These are phyloP conservation scores for Asarcornis scutulata DNA, from an alignment of 2,113 vertebrate species.

Conservation along the genomic window DNA sequence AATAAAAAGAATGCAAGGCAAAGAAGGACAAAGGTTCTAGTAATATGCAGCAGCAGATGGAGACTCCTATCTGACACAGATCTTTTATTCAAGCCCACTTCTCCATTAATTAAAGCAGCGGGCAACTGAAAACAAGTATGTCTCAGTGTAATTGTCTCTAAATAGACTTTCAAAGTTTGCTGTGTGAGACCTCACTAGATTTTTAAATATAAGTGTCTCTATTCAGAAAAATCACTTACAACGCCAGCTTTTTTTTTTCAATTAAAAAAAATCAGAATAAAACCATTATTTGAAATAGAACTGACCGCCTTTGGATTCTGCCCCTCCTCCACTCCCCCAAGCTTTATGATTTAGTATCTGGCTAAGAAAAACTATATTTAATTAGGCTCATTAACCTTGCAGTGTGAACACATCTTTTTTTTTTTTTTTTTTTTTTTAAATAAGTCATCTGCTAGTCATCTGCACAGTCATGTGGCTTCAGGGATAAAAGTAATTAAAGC, in stretches of 20 bases:
- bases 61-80: constrained; percentile 42
- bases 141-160: constrained; percentile 9
- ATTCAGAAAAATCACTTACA: constrained; percentile 17
- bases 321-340: not conserved
- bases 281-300: constrained; percentile 43
- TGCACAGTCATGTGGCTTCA: constrained; percentile 73
- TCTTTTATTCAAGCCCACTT: constrained; percentile 42
- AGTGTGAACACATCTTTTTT: constrained; percentile 63
- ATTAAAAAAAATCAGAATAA: constrained; percentile 44
- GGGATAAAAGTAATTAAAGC: constrained; percentile 75
- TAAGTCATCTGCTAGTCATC: constrained; percentile 76
- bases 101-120: constrained; percentile 57
- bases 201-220: constrained; percentile 15
- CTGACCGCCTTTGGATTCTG: constrained; percentile 2
- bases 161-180: constrained; percentile 46
- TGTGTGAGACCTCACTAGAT: constrained; percentile 12
- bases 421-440: constrained; percentile 47
- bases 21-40: constrained; percentile 56
- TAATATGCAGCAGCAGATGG: constrained; percentile 58
- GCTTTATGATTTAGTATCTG: constrained; percentile 66
- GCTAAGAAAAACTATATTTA: constrained; percentile 70
- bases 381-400: constrained; percentile 76
- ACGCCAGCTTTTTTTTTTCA: not conserved
- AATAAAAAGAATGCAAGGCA: not conserved
- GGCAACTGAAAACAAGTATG: constrained; percentile 58